A percentile compares a stretch with the other conserved stretches of the same genome.
Conservation (phyloP, 1,140 invertebrate genomes). For the Anagrus nilaparvatae region DNA sequence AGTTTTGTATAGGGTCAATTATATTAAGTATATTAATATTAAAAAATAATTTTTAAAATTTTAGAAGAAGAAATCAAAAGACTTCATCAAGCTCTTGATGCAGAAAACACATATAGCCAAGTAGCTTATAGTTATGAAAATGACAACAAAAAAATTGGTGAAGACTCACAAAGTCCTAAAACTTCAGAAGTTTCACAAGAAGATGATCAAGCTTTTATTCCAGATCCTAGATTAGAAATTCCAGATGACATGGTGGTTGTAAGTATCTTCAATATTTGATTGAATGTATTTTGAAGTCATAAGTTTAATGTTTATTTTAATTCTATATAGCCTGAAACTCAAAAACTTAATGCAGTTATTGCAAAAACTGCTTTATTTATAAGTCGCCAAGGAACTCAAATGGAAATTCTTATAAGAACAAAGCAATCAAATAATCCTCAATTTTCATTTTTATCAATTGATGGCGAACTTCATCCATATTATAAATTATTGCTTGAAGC, state of each 20-base stretch:
- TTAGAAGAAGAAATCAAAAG: slow-evolving; percentile 86
- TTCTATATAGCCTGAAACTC: slow-evolving; percentile 73
- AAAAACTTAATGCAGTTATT: slow-evolving; percentile 89
- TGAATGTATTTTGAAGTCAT: slow-evolving; percentile 7
- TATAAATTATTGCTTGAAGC: slow-evolving; percentile 75
- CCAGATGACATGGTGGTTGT: slow-evolving; percentile 65
- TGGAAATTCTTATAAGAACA: slow-evolving; percentile 96
- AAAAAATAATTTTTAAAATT: slow-evolving; percentile 8
- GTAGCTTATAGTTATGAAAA: slow-evolving; percentile 74
- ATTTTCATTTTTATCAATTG: slow-evolving; percentile 88
- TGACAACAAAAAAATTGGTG: slow-evolving; percentile 30
- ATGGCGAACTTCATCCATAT: slow-evolving; percentile 76
- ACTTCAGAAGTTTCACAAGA: slow-evolving; percentile 34
- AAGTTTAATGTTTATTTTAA: too few relatives aligned
- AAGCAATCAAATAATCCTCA: slow-evolving; percentile 91
- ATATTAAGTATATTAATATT: neutral
- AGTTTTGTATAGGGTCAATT: too few relatives aligned
- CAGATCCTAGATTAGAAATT: slow-evolving; percentile 58
- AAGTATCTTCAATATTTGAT: slow-evolving; percentile 33
- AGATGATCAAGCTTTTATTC: slow-evolving; percentile 63
- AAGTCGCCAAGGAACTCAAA: slow-evolving; percentile 84
- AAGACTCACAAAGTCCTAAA: slow-evolving; percentile 36
- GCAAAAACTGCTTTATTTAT: slow-evolving; percentile 95
- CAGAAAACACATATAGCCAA: slow-evolving; percentile 62
- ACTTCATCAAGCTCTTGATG: slow-evolving; percentile 61